Percentiles rank a stretch among this genome's conserved stretches.
phyloP scores from a whole-genome alignment of 64 coral and sea anemone genomes.

The Montipora efflorescens region DNA sequence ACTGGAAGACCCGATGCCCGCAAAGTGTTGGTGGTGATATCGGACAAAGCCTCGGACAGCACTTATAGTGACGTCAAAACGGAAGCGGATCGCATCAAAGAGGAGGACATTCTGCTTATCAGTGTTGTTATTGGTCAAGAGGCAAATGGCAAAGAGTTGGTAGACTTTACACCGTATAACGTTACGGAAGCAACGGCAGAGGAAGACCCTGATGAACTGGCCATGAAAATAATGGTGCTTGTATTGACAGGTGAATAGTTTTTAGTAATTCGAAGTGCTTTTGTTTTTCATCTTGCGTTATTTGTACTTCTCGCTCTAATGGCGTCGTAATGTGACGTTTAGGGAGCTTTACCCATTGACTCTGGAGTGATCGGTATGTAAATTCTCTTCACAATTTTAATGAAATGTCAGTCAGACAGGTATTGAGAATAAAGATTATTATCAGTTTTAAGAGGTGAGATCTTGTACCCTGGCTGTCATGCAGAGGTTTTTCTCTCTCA shows the following conservation, averaged over 20 bases:
- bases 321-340: no score
- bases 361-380: no score
- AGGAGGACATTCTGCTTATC: constrained; percentile 65
- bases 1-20: constrained; percentile 74
- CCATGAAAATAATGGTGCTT: constrained; percentile 60
- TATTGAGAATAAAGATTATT: no score
- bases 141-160: constrained; percentile 55
- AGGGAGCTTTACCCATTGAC: no score
- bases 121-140: constrained; percentile 85
- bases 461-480: no score
- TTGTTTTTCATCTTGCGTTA: no score
- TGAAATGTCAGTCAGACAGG: no score
- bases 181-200: constrained; percentile 32
- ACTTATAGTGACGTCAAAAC: constrained; percentile 47
- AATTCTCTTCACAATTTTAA: no score
- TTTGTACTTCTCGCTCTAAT: no score
- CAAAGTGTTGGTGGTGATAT: constrained; percentile 87
- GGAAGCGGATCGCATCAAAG: constrained; percentile 54
- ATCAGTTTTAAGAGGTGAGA: no score
- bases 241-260: constrained; percentile 69
- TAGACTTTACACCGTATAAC: constrained; percentile 55
- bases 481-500: no score
- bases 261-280: neutral
- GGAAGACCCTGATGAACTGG: constrained; percentile 66
- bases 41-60: constrained; percentile 57